These are phyloP conservation scores for Thymelicus acteon DNA, from an alignment of 2,888 invertebrate species.

Conservation along the genomic window DNA sequence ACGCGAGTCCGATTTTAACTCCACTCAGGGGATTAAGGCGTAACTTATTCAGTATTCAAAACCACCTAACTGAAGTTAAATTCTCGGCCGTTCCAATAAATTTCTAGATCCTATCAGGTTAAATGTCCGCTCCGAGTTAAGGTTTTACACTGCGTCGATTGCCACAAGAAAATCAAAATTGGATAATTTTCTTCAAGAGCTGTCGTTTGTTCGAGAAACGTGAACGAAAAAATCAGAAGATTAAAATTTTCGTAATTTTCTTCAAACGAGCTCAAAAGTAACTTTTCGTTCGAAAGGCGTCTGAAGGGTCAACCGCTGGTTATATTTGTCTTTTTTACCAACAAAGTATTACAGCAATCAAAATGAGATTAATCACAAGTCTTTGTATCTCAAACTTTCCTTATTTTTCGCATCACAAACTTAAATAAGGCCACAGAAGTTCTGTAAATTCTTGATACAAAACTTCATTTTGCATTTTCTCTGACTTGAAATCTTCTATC, in stretches of 20 bases:
- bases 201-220: neutral
- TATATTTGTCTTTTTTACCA: conserved; percentile 1
- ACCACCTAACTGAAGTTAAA: too few relatives aligned
- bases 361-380: conserved; percentile 14
- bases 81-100: neutral
- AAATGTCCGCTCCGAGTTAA: neutral
- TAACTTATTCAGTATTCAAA: too few relatives aligned
- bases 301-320: neutral
- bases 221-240: neutral
- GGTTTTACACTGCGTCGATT: neutral
- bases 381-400: conserved; percentile 18
- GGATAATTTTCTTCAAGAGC: neutral
- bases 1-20: too few relatives aligned
- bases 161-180: conserved; percentile 1
- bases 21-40: too few relatives aligned
- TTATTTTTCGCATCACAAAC: conserved; percentile 38
- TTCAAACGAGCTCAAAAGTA: neutral
- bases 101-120: neutral
- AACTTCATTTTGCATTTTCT: conserved; percentile 16
- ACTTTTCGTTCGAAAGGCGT: neutral
- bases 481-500: neutral
- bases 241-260: neutral
- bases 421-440: conserved; percentile 35
- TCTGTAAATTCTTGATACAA: conserved; percentile 24
- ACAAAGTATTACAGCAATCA: conserved; percentile 13